These are phyloP conservation scores for Enhydra lutris DNA, from an alignment of 2,113 vertebrate species.

Conservation along the genomic window DNA sequence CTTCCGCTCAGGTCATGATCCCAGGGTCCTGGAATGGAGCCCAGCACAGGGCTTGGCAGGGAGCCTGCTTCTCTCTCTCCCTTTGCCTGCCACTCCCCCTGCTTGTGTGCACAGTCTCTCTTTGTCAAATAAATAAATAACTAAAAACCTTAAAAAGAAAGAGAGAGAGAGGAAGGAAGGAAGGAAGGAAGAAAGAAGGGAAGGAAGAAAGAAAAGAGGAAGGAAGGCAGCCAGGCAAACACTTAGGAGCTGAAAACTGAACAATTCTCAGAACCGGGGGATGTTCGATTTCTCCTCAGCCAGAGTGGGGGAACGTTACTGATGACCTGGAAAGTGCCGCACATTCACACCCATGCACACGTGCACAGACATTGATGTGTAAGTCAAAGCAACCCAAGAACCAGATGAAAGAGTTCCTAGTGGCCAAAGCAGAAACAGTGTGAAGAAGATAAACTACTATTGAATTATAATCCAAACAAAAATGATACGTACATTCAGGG, in stretches of 20 bases:
- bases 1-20: background rate
- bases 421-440: background rate
- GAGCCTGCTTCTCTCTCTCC: background rate
- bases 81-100: background rate
- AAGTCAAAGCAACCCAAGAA: background rate
- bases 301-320: background rate
- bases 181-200: accelerated
- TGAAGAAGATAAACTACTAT: background rate
- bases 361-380: background rate
- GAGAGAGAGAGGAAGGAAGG: too few relatives aligned
- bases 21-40: background rate
- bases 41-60: background rate
- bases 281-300: background rate
- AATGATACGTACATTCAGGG: background rate
- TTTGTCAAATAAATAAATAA: background rate
- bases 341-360: too few relatives aligned
- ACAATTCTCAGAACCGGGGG: background rate
- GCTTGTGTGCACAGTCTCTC: background rate
- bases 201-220: too few relatives aligned
- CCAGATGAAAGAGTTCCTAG: background rate
- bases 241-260: background rate
- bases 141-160: too few relatives aligned
- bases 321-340: background rate
- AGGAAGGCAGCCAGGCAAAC: too few relatives aligned
- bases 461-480: background rate